These are phyloP conservation scores for Perodicticus potto DNA, from an alignment of 2,797 vertebrate genomes.

Conservation along the genomic window DNA sequence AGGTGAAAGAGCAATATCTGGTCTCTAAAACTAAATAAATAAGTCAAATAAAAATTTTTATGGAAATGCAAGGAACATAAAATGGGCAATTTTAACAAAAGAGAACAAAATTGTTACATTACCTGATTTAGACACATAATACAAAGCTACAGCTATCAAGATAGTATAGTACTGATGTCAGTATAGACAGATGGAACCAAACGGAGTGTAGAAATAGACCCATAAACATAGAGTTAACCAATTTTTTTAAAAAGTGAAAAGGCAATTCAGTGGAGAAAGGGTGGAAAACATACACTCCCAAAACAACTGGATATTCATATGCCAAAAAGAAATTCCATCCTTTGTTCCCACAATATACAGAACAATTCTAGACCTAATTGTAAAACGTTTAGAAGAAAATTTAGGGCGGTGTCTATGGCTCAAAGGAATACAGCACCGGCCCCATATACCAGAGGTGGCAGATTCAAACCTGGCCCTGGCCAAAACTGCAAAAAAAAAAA, in stretches of 20 bases:
- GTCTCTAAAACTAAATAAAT: no score
- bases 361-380: not conserved
- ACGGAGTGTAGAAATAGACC: not conserved
- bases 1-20: no score
- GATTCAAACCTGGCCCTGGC: no score
- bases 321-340: not conserved
- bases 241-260: not conserved
- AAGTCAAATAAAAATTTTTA: not conserved
- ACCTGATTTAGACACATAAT: not conserved
- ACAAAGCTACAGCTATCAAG: not conserved
- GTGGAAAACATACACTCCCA: not conserved
- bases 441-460: no score
- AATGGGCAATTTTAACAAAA: not conserved
- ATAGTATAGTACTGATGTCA: not conserved
- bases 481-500: no score
- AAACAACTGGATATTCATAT: not conserved
- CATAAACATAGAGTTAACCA: not conserved
- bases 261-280: not conserved
- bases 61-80: not conserved
- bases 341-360: not conserved
- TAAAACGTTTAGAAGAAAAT: conserved; percentile 54
- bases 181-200: not conserved
- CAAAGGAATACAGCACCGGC: no score
- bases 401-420: not conserved
- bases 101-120: conserved; percentile 7